Conservation (phyloP, 2,888 invertebrate genomes). For the Drosophila buzzatii region DNA sequence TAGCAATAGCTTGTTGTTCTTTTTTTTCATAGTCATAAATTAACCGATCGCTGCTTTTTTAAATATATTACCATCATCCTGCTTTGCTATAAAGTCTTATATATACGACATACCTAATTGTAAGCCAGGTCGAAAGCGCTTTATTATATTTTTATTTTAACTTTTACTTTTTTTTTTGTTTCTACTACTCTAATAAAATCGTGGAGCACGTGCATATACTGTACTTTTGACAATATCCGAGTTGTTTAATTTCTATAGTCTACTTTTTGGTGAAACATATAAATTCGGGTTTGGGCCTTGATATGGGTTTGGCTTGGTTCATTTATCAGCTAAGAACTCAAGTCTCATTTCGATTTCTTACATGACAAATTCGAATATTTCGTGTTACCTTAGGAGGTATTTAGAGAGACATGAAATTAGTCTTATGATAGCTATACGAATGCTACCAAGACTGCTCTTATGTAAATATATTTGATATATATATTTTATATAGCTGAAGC, state of each 20-base stretch:
- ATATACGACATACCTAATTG: slow-evolving; percentile 44
- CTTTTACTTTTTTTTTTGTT: slow-evolving; percentile 30
- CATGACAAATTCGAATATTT: too few species aligned
- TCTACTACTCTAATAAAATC: slow-evolving; percentile 48
- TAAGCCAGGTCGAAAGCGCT: slow-evolving; percentile 52
- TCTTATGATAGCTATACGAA: too few species aligned
- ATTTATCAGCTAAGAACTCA: too few species aligned
- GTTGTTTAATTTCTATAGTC: neutral
- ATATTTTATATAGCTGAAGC: too few species aligned
- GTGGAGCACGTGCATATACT: slow-evolving; percentile 24
- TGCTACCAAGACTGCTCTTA: too few species aligned
- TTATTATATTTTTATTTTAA: slow-evolving; percentile 14
- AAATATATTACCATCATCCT: slow-evolving; percentile 37
- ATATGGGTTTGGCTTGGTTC: too few species aligned
- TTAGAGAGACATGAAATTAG: too few species aligned
- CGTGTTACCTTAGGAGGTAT: too few species aligned
- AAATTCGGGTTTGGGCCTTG: neutral
- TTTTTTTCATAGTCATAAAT: slow-evolving; percentile 63
- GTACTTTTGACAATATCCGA: slow-evolving; percentile 2
- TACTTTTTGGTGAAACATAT: neutral
- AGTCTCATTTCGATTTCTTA: too few species aligned
- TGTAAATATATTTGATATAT: too few species aligned
- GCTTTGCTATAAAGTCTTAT: slow-evolving; percentile 57
- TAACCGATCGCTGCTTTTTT: slow-evolving; percentile 68
- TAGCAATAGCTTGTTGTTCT: neutral